These are phyloP conservation scores for Wasmannia auropunctata DNA, from an alignment of 1,140 invertebrate species.

Conservation along the genomic window DNA sequence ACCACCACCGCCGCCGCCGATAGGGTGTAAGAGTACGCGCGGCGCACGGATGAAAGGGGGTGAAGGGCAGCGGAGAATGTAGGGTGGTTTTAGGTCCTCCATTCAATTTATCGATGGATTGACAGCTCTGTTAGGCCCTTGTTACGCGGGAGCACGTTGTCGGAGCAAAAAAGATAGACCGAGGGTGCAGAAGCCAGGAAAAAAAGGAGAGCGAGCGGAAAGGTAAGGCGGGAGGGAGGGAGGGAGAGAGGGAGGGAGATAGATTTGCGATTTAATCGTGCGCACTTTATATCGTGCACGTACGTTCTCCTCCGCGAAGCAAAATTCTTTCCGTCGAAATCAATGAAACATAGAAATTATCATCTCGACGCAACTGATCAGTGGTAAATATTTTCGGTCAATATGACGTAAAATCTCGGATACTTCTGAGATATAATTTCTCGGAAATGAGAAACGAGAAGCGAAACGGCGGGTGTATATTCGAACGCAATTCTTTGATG, in stretches of 20 bases:
- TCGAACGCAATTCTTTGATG: not conserved
- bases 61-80: conserved; percentile 69
- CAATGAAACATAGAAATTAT: not conserved
- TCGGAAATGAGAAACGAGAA: not conserved
- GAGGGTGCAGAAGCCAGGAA: conserved; percentile 19
- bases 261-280: conserved; percentile 54
- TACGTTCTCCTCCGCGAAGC: conserved; percentile 20
- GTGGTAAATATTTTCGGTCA: not conserved
- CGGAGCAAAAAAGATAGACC: conserved; percentile 61
- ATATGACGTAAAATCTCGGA: not conserved
- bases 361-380: not conserved
- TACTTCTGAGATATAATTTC: not conserved
- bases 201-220: not conserved
- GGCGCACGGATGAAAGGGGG: conserved; percentile 71
- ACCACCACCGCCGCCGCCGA: conserved; percentile 64
- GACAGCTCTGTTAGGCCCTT: conserved; percentile 82
- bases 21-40: conserved; percentile 74
- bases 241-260: not conserved
- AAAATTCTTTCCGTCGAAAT: conserved; percentile 30
- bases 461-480: not conserved
- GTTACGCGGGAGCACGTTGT: conserved; percentile 74
- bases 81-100: conserved; percentile 80
- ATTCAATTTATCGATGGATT: conserved; percentile 82
- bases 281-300: conserved; percentile 50
- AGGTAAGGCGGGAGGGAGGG: not conserved